Percentiles rank a stretch among this genome's conserved stretches.
phyloP scores from a whole-genome alignment of 2,888 invertebrate genomes.

The Ectobius pallidus region DNA sequence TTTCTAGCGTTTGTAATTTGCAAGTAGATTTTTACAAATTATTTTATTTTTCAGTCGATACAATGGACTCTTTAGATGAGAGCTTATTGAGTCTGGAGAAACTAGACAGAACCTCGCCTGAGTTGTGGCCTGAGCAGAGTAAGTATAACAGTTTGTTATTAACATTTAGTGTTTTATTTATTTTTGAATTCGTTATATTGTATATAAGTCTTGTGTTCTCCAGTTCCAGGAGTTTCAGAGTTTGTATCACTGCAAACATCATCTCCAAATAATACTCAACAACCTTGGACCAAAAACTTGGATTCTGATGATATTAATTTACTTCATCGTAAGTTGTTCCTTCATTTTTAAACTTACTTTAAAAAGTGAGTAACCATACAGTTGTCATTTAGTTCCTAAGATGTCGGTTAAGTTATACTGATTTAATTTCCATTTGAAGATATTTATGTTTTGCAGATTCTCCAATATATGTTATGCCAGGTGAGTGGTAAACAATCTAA shows the following conservation, averaged over 20 bases:
- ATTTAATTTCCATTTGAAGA: too few species aligned
- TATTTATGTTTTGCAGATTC: too few species aligned
- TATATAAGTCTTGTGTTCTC: slow-evolving; percentile 22
- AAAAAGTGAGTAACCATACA: too few species aligned
- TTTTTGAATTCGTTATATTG: background rate
- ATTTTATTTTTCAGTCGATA: slow-evolving; percentile 3
- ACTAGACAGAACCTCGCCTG: slow-evolving; percentile 92
- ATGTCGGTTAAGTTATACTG: too few species aligned
- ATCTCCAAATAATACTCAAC: slow-evolving; percentile 63
- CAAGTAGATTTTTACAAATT: background rate
- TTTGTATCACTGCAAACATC: slow-evolving; percentile 74
- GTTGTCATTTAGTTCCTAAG: too few species aligned
- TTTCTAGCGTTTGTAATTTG: too few species aligned
- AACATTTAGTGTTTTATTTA: background rate
- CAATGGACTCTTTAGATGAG: slow-evolving; percentile 63
- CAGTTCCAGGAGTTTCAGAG: slow-evolving; percentile 90
- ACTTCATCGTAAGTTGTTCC: slow-evolving; percentile 73
- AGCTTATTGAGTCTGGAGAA: slow-evolving; percentile 88
- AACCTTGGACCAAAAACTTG: slow-evolving; percentile 70
- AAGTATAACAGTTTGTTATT: slow-evolving; percentile 53
- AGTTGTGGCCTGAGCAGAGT: slow-evolving; percentile 97
- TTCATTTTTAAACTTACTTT: too few species aligned
- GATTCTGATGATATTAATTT: slow-evolving; percentile 75
- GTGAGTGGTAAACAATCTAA: too few species aligned
- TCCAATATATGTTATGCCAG: too few species aligned